These are phyloP conservation scores for Sinhomidia bicolor DNA, from an alignment of 2,888 invertebrate genomes.

Conservation along the genomic window DNA sequence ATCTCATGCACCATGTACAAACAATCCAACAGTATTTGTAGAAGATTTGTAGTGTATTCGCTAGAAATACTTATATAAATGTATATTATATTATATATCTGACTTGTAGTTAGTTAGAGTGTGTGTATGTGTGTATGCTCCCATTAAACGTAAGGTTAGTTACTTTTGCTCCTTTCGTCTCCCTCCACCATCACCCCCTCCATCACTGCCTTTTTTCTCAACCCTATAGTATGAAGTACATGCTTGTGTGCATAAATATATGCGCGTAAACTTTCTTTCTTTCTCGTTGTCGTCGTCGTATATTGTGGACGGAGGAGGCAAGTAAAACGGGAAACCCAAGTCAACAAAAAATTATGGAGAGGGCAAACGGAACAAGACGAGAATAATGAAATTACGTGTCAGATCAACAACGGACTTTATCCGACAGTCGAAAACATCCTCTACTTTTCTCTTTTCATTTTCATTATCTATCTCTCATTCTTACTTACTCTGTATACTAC, in stretches of 20 bases:
- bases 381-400: slow-evolving; percentile 80
- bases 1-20: slow-evolving; percentile 34
- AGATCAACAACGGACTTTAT: slow-evolving; percentile 80
- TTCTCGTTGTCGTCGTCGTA: not conserved
- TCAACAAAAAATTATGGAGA: slow-evolving; percentile 78
- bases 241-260: not conserved
- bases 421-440: slow-evolving; percentile 80
- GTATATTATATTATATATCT: too few species aligned
- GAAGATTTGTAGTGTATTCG: too few species aligned
- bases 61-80: slow-evolving; percentile 10
- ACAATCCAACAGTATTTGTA: not conserved
- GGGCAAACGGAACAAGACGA: slow-evolving; percentile 76
- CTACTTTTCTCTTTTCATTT: slow-evolving; percentile 78
- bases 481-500: not conserved
- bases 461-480: slow-evolving; percentile 75
- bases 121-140: not conserved
- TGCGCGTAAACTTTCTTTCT: not conserved
- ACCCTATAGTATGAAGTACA: not conserved
- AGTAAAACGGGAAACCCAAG: slow-evolving; percentile 68
- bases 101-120: too few species aligned
- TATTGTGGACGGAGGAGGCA: not conserved
- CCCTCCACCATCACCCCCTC: not conserved
- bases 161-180: slow-evolving; percentile 7
- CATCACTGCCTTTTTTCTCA: slow-evolving; percentile 18
- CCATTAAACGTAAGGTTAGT: slow-evolving; percentile 30